phyloP scores from a whole-genome alignment of 2,797 vertebrate genomes.

The Notoglanidium macrostoma region DNA sequence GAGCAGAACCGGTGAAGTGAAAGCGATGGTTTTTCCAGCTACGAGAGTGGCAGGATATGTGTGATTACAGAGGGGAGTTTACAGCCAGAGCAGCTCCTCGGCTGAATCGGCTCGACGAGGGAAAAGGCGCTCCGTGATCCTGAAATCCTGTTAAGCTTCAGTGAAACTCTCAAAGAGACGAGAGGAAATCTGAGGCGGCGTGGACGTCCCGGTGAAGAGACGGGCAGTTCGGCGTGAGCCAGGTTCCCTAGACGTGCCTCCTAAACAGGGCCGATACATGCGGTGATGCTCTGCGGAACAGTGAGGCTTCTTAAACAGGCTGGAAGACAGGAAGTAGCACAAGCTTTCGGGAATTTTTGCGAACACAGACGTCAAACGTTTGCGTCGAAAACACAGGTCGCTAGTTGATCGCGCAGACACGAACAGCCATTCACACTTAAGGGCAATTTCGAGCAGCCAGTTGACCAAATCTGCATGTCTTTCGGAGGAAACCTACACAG shows the following conservation, averaged over 20 bases:
- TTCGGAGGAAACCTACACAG: too few species aligned
- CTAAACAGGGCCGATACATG: neutral
- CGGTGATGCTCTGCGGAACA: neutral
- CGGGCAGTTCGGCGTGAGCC: neutral
- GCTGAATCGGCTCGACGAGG: conserved; percentile 58
- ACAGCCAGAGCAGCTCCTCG: conserved; percentile 61
- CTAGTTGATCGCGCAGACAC: too few species aligned
- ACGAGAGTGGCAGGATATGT: conserved; percentile 55
- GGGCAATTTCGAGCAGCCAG: too few species aligned
- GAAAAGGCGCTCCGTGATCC: conserved; percentile 42
- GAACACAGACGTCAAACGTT: too few species aligned
- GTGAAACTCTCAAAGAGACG: neutral
- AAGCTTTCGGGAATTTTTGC: neutral
- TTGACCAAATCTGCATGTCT: too few species aligned
- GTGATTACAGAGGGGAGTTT: conserved; percentile 61
- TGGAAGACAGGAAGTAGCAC: neutral
- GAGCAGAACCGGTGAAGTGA: conserved; percentile 45
- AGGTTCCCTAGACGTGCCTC: neutral
- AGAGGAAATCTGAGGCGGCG: neutral
- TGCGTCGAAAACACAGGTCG: too few species aligned
- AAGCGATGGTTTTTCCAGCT: conserved; percentile 55
- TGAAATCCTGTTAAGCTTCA: too few species aligned
- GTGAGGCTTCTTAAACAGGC: neutral
- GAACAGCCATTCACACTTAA: too few species aligned
- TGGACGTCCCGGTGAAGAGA: neutral